phyloP scores from a whole-genome alignment of 2,797 vertebrate species.

The Bradypodion ventrale region DNA sequence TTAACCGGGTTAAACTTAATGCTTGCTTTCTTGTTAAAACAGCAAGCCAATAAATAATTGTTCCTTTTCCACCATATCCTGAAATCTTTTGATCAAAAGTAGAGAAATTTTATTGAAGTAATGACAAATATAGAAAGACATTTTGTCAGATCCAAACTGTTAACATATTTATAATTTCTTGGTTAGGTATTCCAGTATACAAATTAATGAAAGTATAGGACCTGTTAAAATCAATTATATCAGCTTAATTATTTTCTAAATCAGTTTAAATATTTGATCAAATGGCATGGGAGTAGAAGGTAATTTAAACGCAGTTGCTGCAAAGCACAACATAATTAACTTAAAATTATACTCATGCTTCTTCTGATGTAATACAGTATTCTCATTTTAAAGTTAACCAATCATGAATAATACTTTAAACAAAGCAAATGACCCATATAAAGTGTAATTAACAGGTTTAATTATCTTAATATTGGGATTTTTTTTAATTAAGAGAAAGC shows the following conservation, averaged over 20 bases:
- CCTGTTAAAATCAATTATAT: neutral
- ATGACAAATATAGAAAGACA: neutral
- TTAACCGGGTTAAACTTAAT: too few relatives aligned
- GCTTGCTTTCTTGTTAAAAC: too few relatives aligned
- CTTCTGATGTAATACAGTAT: conserved; percentile 20
- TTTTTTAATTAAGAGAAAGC: conserved; percentile 69
- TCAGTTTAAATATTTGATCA: neutral
- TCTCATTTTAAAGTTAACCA: conserved; percentile 53
- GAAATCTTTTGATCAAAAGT: neutral
- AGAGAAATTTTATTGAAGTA: neutral
- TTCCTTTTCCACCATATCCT: neutral
- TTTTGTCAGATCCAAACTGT: neutral
- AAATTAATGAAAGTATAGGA: neutral
- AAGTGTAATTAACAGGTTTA: conserved; percentile 65
- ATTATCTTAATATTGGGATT: conserved; percentile 62
- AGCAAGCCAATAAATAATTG: neutral
- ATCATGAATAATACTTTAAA: conserved; percentile 59
- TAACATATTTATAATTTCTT: neutral
- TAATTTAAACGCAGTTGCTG: conserved; percentile 6
- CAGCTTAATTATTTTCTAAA: neutral
- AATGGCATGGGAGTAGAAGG: neutral
- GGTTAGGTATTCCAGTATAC: neutral
- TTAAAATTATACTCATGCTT: conserved; percentile 57
- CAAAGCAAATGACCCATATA: conserved; percentile 62
- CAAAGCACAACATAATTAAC: conserved; percentile 47